phyloP scores from a whole-genome alignment of 2,113 vertebrate genomes.

The Passer domesticus region DNA sequence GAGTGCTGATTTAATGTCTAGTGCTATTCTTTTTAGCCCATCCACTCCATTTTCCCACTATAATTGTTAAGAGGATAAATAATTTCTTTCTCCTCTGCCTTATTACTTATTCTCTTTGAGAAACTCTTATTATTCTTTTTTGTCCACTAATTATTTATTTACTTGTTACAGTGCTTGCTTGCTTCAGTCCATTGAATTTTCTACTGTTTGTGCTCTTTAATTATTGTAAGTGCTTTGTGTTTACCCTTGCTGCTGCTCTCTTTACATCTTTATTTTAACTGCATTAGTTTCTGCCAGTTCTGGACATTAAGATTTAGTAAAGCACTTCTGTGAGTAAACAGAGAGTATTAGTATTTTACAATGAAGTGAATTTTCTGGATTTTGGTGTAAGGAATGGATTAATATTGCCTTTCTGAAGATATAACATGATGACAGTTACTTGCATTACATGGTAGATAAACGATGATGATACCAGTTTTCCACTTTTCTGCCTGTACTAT shows the following conservation, averaged over 20 bases:
- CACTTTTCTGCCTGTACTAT: conserved; percentile 44
- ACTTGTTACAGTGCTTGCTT: background rate
- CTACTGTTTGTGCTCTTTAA: background rate
- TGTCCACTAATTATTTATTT: conserved; percentile 11
- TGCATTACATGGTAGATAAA: conserved; percentile 48
- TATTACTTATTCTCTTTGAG: background rate
- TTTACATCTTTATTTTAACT: conserved; percentile 18
- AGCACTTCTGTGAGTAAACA: background rate
- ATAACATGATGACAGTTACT: conserved; percentile 16
- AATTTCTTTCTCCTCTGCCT: background rate
- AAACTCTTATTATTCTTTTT: conserved; percentile 2
- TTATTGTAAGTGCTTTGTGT: background rate
- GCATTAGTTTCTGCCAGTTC: conserved; percentile 2
- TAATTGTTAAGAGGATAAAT: conserved; percentile 7
- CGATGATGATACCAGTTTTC: conserved; percentile 23
- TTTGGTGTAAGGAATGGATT: conserved; percentile 2
- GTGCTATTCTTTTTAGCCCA: background rate
- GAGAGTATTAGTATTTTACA: conserved; percentile 19
- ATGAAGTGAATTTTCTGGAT: background rate
- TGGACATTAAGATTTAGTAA: conserved; percentile 40
- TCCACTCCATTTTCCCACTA: background rate
- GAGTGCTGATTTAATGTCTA: conserved; percentile 1
- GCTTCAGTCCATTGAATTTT: conserved; percentile 10
- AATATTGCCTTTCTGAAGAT: conserved; percentile 2
- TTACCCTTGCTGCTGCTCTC: background rate